Evolutionary conservation across 2,888 invertebrate species (phyloP).

Genomic region (Cheilosia grossa): DNA sequence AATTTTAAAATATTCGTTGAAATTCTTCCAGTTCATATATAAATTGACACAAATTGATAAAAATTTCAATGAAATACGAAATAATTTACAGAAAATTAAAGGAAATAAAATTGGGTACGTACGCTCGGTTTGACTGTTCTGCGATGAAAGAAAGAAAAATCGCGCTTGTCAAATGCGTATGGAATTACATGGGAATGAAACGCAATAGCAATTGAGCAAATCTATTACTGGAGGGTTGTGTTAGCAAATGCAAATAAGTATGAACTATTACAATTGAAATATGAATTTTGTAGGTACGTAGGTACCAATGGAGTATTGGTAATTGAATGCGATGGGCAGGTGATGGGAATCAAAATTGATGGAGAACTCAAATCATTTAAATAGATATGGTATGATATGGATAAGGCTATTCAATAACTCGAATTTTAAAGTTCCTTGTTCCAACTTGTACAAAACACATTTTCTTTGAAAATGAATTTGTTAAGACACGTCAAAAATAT

Average conservation of each 20-base stretch:
- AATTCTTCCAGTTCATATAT: constrained; percentile 11
- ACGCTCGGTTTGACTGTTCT: constrained; percentile 78
- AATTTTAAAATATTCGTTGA: background rate
- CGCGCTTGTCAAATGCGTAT: constrained; percentile 21
- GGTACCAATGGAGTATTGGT: too few relatives aligned
- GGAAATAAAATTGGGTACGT: constrained; percentile 74
- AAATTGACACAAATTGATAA: background rate
- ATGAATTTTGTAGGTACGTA: too few relatives aligned
- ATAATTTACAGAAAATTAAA: constrained; percentile 11
- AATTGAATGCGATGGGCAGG: too few relatives aligned
- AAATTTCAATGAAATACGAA: constrained; percentile 32
- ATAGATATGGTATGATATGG: too few relatives aligned
- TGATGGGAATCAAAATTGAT: too few relatives aligned
- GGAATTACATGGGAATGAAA: constrained; percentile 12
- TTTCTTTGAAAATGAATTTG: too few relatives aligned
- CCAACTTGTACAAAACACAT: too few relatives aligned
- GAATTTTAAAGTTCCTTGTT: too few relatives aligned
- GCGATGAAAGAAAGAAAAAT: constrained; percentile 79
- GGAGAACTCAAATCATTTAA: too few relatives aligned
- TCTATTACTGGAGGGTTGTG: constrained; percentile 26
- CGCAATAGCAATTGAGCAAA: background rate
- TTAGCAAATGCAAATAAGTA: constrained; percentile 1
- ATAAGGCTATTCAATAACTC: too few relatives aligned
- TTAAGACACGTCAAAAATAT: too few relatives aligned
- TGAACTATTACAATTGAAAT: background rate